phyloP scores from a whole-genome alignment of 2,888 invertebrate genomes.

The Meiosimyza platycephala region DNA sequence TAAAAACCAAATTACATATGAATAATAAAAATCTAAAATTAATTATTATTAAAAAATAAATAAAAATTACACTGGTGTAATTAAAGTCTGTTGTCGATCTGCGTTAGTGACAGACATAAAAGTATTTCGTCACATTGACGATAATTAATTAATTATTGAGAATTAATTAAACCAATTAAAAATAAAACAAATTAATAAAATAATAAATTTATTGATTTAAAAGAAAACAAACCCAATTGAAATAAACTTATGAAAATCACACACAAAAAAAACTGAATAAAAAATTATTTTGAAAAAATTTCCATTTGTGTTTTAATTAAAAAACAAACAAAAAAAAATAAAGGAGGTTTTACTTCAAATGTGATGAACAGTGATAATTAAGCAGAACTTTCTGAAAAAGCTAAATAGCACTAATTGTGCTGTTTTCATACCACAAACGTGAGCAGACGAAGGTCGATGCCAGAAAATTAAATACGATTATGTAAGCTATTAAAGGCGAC shows the following conservation, averaged over 20 bases:
- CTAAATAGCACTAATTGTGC: too few species aligned
- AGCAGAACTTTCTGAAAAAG: too few species aligned
- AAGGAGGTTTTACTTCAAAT: too few species aligned
- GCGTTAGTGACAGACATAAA: slow-evolving; percentile 66
- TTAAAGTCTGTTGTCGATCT: slow-evolving; percentile 66
- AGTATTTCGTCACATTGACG: slow-evolving; percentile 68
- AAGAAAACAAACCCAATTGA: not conserved
- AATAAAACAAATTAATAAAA: slow-evolving; percentile 46
- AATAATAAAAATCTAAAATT: slow-evolving; percentile 43
- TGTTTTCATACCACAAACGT: too few species aligned
- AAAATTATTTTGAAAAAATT: slow-evolving; percentile 36
- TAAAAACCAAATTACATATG: slow-evolving; percentile 42
- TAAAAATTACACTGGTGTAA: slow-evolving; percentile 46
- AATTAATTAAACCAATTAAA: slow-evolving; percentile 53
- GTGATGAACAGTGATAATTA: too few species aligned
- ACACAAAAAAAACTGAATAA: slow-evolving; percentile 9
- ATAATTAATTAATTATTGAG: slow-evolving; percentile 59
- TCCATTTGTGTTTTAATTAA: not conserved
- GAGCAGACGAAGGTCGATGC: too few species aligned
- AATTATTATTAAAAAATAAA: slow-evolving; percentile 44
- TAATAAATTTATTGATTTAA: slow-evolving; percentile 32
- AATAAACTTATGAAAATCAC: too few species aligned
- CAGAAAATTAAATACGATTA: too few species aligned
- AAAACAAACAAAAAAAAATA: slow-evolving; percentile 27
- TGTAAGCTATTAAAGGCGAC: too few species aligned